phyloP scores from a whole-genome alignment of 2,888 invertebrate genomes.

The Ormyrus rosae region DNA sequence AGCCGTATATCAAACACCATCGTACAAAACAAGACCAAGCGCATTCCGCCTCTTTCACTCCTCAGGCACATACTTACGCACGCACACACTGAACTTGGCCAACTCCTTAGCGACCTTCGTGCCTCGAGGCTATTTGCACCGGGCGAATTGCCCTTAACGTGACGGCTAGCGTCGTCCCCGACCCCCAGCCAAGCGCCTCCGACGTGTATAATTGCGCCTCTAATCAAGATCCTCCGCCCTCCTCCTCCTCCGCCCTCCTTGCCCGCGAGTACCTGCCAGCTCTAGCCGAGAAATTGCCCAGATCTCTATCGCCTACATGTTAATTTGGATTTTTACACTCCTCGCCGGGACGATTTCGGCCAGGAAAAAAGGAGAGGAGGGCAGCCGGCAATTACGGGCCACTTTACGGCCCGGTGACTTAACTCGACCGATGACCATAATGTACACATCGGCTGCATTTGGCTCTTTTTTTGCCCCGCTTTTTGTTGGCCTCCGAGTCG shows the following conservation, averaged over 20 bases:
- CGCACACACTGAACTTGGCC: too few relatives aligned
- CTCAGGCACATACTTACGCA: not conserved
- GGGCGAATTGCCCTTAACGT: slow-evolving; percentile 46
- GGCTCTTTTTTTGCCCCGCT: not conserved
- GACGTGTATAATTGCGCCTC: slow-evolving; percentile 23
- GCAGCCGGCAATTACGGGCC: not conserved
- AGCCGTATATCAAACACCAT: not conserved
- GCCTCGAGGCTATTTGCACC: slow-evolving; percentile 50
- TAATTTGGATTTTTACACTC: slow-evolving; percentile 42
- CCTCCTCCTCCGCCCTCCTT: not conserved
- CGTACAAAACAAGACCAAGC: not conserved
- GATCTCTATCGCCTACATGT: slow-evolving; percentile 41
- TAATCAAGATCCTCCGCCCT: slow-evolving; percentile 23
- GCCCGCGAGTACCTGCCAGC: not conserved
- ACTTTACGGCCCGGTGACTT: not conserved
- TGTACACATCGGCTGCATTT: slow-evolving; percentile 6
- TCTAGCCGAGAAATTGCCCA: slow-evolving; percentile 24
- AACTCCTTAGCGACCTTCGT: slow-evolving; percentile 42
- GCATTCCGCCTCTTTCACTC: slow-evolving; percentile 4
- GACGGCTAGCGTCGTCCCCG: slow-evolving; percentile 18
- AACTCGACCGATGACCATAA: not conserved
- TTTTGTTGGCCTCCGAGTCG: not conserved
- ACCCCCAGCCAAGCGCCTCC: slow-evolving; percentile 13
- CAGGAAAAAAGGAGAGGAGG: not conserved
- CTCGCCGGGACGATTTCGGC: not conserved